These are phyloP conservation scores for Apodemus speciosus DNA, from an alignment of 2,113 vertebrate genomes.

Conservation along the genomic window DNA sequence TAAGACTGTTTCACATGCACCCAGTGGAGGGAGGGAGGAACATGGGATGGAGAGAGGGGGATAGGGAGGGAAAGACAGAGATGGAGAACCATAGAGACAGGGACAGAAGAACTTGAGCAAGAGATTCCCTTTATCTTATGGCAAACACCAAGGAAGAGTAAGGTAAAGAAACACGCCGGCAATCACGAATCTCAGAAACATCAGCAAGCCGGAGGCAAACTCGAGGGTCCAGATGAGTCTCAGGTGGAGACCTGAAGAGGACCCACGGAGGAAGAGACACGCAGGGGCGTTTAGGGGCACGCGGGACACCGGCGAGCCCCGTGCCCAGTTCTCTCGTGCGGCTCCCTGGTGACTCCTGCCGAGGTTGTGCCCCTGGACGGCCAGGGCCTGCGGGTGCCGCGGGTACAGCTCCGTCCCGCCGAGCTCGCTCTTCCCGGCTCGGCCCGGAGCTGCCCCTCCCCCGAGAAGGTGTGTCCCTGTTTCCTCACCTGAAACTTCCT, in stretches of 20 bases:
- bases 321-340: not conserved
- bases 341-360: not conserved
- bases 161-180: not conserved
- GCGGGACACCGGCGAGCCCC: not conserved
- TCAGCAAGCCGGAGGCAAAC: not conserved
- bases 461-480: conserved; percentile 80
- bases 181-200: not conserved
- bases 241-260: not conserved
- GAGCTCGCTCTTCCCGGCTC: conserved; percentile 40
- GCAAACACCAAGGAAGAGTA: not conserved
- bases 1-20: not conserved
- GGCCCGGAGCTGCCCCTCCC: conserved; percentile 59
- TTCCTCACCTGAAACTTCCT: conserved; percentile 80
- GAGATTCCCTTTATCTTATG: not conserved
- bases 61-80: too few relatives aligned
- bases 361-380: not conserved
- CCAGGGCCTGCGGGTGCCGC: not conserved
- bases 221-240: not conserved
- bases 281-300: not conserved
- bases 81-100: not conserved
- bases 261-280: not conserved
- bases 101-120: not conserved
- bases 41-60: not conserved
- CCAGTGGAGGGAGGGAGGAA: not conserved
- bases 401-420: not conserved